Base-by-base conservation (phyloP, 2,797 vertebrate genomes). In the Gila robusta region DNA sequence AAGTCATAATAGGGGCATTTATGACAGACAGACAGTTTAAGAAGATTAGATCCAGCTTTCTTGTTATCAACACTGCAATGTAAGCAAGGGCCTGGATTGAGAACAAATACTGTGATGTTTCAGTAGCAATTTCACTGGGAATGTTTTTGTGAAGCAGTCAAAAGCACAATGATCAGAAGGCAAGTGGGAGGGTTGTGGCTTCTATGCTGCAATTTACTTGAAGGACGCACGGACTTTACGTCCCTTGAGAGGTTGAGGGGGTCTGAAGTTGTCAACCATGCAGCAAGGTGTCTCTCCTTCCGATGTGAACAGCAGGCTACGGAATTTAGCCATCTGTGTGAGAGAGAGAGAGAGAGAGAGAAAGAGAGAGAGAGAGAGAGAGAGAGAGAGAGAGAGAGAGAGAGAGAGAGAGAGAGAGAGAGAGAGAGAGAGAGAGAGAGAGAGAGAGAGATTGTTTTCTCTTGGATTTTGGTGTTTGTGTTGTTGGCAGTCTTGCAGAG, bases 231-330 rank as follows among this genome's bases (percentile, higher is more conserved):
- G 96, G 91, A 99, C 96, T 91, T 94, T 93, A 78, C 98, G 96
- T 71, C 95, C 96, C 89, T 98, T 97, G 19, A 97, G 90, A 9
- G 96, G 96, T 93, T 99, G 98, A 0, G 96, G 96, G 0, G 98
- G 98, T 19, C 98, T 96, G 94, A 93, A 98, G 94, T 99, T 99
- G 88, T 98, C 94, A 69, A 93, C 94, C 94, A 99, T 94, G 89
- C 82, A 89, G 81, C 94, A 95, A 0, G 94, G 91, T 1, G 93
- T 59, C 23, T 98, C 97, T 1, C 95, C 96, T 37, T 96, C 97
- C 0, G 91, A 89, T 0, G 93, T 96, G 94, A 96, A 96, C 66
- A 95, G 94, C 6, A 99, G 93, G 88, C 92, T 94, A 32, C 98
- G 96, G 90, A 99, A 97, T 88, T 91, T 96, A 0, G 93, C 93